A percentile compares a stretch with the other conserved stretches of the same genome.
phyloP scores from a whole-genome alignment of 2,888 invertebrate species.

The Monopis laevigella region DNA sequence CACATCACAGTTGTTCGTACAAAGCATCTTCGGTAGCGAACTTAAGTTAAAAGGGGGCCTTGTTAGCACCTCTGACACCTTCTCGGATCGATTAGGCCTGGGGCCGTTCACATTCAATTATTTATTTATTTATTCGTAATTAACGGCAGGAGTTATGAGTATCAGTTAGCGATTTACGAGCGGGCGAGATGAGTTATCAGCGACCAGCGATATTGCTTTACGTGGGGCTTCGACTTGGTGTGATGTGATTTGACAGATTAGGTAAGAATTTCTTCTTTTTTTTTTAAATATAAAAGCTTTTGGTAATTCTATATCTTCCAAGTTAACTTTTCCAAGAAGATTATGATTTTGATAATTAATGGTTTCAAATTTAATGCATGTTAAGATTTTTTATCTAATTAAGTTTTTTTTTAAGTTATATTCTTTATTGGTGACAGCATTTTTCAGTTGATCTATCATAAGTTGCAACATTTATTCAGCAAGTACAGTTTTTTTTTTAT shows the following conservation, averaged over 20 bases:
- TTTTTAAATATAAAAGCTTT: too few species aligned
- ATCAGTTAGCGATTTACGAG: slow-evolving; percentile 44
- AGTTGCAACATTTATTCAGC: too few species aligned
- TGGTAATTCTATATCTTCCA: too few species aligned
- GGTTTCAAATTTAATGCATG: too few species aligned
- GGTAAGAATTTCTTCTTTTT: not conserved
- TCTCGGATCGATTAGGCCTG: slow-evolving; percentile 60
- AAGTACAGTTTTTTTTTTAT: too few species aligned
- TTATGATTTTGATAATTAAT: too few species aligned
- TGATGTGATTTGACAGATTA: slow-evolving; percentile 7
- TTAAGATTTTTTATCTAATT: too few species aligned
- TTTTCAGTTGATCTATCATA: too few species aligned
- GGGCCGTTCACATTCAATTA: slow-evolving; percentile 67
- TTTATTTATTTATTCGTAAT: slow-evolving; percentile 70
- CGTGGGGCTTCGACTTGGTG: slow-evolving; percentile 15
- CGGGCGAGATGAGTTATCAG: slow-evolving; percentile 46
- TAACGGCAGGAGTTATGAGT: slow-evolving; percentile 59
- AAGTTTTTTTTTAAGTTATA: too few species aligned
- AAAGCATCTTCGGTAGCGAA: slow-evolving; percentile 2
- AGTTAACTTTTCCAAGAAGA: too few species aligned
- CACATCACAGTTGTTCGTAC: too few species aligned
- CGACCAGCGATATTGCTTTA: slow-evolving; percentile 29
- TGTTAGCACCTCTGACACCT: slow-evolving; percentile 59
- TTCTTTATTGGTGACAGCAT: too few species aligned
- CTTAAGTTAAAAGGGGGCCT: slow-evolving; percentile 27